Percentiles rank a stretch among this genome's conserved stretches.
Evolutionary conservation across 2,113 vertebrate species (phyloP).

Genomic region (Triplophysa dalaica): DNA sequence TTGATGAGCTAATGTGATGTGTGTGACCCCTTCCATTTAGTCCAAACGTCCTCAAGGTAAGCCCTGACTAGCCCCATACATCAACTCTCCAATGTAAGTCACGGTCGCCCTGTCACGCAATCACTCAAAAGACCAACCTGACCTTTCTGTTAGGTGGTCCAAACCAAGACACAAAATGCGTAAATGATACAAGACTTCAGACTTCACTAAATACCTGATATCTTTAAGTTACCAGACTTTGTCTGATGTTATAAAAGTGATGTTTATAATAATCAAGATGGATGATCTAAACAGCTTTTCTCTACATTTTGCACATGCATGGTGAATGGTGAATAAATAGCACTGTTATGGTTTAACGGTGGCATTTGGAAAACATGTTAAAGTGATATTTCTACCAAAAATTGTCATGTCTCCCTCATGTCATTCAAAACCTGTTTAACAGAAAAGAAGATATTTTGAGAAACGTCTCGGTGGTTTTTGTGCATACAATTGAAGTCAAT

Average conservation of each 20-base stretch:
- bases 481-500: too few relatives aligned
- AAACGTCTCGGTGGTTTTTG: too few relatives aligned
- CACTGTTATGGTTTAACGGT: too few relatives aligned
- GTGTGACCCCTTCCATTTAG: neutral
- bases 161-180: conserved; percentile 2
- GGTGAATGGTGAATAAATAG: neutral
- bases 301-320: neutral
- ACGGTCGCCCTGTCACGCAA: neutral
- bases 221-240: conserved; percentile 5
- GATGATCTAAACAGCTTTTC: neutral
- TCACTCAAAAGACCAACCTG: conserved; percentile 26
- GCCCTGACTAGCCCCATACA: neutral
- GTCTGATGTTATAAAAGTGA: too few relatives aligned
- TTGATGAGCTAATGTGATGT: neutral
- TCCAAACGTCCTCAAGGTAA: neutral
- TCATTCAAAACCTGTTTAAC: too few relatives aligned
- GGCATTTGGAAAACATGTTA: too few relatives aligned
- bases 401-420: too few relatives aligned
- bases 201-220: neutral
- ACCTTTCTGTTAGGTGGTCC: neutral
- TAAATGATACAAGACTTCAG: neutral
- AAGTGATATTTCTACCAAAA: too few relatives aligned
- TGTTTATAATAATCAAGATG: neutral
- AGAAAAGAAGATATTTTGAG: too few relatives aligned
- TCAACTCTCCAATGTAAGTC: conserved; percentile 18